A percentile compares a stretch with the other conserved stretches of the same genome.
These are phyloP conservation scores for Taenioides sp. DNA, from an alignment of 2,797 vertebrate genomes.

Conservation along the genomic window DNA sequence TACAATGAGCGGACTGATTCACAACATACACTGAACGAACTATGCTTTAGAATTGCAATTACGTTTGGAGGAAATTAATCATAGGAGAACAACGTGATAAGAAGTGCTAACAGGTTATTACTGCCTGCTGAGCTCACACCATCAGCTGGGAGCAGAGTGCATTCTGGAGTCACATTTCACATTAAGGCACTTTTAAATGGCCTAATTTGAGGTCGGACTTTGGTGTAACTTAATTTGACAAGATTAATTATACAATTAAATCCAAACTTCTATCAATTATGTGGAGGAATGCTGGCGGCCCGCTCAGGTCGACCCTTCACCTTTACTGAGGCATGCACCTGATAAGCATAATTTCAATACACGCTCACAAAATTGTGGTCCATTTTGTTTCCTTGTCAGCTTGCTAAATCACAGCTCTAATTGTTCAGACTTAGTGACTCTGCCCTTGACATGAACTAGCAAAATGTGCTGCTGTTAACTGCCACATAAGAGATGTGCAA, in stretches of 20 bases:
- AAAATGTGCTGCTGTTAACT: conserved; percentile 63
- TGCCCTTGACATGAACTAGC: conserved; percentile 68
- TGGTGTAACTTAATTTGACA: conserved; percentile 96
- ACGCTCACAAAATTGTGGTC: conserved; percentile 78
- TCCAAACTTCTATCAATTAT: conserved; percentile 96
- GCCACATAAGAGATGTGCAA: conserved; percentile 46
- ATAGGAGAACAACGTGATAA: conserved; percentile 75
- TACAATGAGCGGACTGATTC: conserved; percentile 36
- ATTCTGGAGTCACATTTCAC: conserved; percentile 75
- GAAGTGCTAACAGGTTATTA: conserved; percentile 78
- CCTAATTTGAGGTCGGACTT: conserved; percentile 89
- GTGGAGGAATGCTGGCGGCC: conserved; percentile 85
- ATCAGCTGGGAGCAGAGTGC: conserved; percentile 76
- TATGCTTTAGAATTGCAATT: conserved; percentile 67
- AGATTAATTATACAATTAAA: conserved; percentile 99
- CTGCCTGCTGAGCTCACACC: conserved; percentile 57
- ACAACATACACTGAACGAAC: conserved; percentile 57
- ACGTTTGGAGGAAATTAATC: conserved; percentile 76
- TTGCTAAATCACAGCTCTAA: conserved; percentile 71
- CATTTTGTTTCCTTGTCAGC: conserved; percentile 75
- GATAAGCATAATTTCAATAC: conserved; percentile 91
- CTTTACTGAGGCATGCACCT: conserved; percentile 85
- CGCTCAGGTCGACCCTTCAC: conserved; percentile 83
- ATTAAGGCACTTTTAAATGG: conserved; percentile 90
- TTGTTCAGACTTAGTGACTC: conserved; percentile 65